phyloP scores from a whole-genome alignment of 2,113 vertebrate species.

The Colaptes auratus region DNA sequence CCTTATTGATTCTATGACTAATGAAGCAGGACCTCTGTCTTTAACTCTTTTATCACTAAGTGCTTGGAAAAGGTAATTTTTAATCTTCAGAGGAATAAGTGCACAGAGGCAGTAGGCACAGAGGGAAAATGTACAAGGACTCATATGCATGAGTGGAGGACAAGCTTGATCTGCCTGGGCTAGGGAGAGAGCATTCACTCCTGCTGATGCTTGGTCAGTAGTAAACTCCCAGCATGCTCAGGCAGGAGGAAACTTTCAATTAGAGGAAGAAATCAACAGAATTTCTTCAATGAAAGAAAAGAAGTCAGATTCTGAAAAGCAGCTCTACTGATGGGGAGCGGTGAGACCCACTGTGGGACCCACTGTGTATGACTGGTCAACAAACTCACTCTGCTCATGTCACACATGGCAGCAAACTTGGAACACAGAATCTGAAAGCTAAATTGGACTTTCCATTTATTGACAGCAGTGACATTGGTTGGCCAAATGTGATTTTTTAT shows the following conservation, averaged over 20 bases:
- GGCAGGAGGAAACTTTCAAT: not conserved
- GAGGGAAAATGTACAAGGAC: not conserved
- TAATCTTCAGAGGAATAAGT: not conserved
- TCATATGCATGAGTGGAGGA: rapidly evolving
- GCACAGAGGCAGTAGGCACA: not conserved
- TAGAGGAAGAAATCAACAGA: not conserved
- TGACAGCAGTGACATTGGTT: not conserved
- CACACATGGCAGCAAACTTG: not conserved
- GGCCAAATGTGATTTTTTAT: not conserved
- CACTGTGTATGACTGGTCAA: rapidly evolving
- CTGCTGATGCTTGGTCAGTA: rapidly evolving
- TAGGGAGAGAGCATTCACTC: not conserved
- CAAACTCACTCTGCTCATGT: not conserved
- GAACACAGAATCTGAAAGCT: not conserved
- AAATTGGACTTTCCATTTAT: not conserved
- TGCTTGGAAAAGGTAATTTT: not conserved
- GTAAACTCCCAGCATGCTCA: not conserved
- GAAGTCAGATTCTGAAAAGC: not conserved
- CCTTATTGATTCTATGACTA: not conserved
- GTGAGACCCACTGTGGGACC: not conserved
- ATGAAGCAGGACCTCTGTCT: not conserved
- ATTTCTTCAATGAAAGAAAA: not conserved
- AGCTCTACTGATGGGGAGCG: not conserved
- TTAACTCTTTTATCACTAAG: not conserved
- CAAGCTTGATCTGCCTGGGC: not conserved